phyloP scores from a whole-genome alignment of 2,797 vertebrate species.

The Myripristis jacobus region DNA sequence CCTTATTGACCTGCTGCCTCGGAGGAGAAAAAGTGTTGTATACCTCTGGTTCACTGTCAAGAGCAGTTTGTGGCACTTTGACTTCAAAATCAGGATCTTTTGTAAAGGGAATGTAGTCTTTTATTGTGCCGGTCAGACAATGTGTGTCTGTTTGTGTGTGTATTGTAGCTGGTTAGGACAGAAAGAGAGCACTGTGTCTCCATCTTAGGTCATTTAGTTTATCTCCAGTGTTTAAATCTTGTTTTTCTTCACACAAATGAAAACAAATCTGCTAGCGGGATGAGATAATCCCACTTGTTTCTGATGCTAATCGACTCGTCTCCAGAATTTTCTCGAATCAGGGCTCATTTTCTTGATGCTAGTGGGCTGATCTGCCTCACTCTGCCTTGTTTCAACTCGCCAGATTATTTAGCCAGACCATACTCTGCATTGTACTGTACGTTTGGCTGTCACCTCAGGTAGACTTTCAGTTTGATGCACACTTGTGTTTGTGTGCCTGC shows the following conservation, averaged over 20 bases:
- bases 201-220: too few relatives aligned
- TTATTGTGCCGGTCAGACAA: neutral
- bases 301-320: too few relatives aligned
- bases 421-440: slow-evolving; percentile 11
- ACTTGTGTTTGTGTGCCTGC: slow-evolving; percentile 39
- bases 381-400: too few relatives aligned
- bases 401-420: slow-evolving; percentile 15
- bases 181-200: too few relatives aligned
- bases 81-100: slow-evolving; percentile 16
- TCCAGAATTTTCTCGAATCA: too few relatives aligned
- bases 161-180: neutral
- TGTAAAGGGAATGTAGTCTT: slow-evolving; percentile 11
- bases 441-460: slow-evolving; percentile 16
- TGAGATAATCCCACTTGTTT: too few relatives aligned
- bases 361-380: too few relatives aligned
- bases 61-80: slow-evolving; percentile 29
- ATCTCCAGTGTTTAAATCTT: too few relatives aligned
- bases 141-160: slow-evolving; percentile 17
- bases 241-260: too few relatives aligned
- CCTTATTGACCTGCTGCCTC: slow-evolving; percentile 46
- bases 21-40: neutral
- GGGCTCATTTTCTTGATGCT: too few relatives aligned
- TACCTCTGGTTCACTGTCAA: slow-evolving; percentile 36
- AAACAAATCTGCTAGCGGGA: too few relatives aligned
- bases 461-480: slow-evolving; percentile 47